phyloP scores from a whole-genome alignment of 2,888 invertebrate species.

The Mermis nigrescens region DNA sequence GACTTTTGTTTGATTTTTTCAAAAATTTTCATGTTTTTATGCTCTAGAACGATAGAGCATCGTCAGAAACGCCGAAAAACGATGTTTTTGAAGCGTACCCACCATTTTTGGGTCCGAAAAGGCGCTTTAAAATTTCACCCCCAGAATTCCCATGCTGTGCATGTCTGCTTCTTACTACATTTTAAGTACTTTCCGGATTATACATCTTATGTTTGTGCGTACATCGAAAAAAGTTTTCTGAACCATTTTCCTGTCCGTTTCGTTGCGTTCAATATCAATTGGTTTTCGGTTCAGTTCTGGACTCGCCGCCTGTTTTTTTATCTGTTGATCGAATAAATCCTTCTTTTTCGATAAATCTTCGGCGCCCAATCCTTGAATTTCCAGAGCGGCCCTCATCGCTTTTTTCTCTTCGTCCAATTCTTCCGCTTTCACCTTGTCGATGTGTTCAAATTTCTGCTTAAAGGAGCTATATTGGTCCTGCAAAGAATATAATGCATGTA shows the following conservation, averaged over 20 bases:
- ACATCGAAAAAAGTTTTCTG: slow-evolving; percentile 23
- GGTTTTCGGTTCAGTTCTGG: background rate
- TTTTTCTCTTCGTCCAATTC: slow-evolving; percentile 13
- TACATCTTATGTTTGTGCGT: too few relatives aligned
- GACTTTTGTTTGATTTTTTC: too few relatives aligned
- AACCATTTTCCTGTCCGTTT: slow-evolving; percentile 23
- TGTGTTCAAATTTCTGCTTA: slow-evolving; percentile 27
- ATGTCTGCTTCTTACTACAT: too few relatives aligned
- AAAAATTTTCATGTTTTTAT: too few relatives aligned
- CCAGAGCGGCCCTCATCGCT: slow-evolving; percentile 15
- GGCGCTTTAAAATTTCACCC: too few relatives aligned
- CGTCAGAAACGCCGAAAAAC: too few relatives aligned
- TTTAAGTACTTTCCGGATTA: too few relatives aligned
- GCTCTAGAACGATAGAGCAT: too few relatives aligned
- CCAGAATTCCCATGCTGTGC: too few relatives aligned
- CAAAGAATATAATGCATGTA: slow-evolving; percentile 11
- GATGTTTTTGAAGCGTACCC: too few relatives aligned
- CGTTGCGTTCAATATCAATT: slow-evolving; percentile 15
- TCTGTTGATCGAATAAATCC: slow-evolving; percentile 17
- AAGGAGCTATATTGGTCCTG: slow-evolving; percentile 26
- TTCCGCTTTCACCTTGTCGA: slow-evolving; percentile 22
- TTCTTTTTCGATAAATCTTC: slow-evolving; percentile 22
- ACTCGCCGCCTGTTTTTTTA: too few relatives aligned
- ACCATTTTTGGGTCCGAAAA: too few relatives aligned
- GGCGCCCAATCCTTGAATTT: slow-evolving; percentile 22